Percentiles rank a stretch among this genome's conserved stretches.
These are phyloP conservation scores for Oscheius sp. DNA, from an alignment of 2,888 invertebrate genomes.

Conservation along the genomic window DNA sequence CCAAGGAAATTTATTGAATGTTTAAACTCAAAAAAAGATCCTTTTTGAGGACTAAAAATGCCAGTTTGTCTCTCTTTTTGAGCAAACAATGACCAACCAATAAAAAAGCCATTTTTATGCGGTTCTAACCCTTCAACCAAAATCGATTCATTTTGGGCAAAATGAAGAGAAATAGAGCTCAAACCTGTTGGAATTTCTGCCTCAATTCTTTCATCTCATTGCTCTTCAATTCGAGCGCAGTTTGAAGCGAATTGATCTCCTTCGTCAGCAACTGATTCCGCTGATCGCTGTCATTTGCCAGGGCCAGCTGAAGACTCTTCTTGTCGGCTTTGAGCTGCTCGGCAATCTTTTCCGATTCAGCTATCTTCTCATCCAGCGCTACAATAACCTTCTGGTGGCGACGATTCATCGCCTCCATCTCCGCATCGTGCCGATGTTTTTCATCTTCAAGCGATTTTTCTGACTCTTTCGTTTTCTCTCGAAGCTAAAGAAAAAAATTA, in stretches of 20 bases:
- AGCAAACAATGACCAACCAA: neutral
- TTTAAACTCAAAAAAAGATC: too few species aligned
- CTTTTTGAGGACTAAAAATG: too few species aligned
- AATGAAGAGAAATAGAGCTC: neutral
- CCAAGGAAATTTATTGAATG: too few species aligned
- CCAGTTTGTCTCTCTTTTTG: too few species aligned
- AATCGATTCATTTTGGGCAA: neutral
- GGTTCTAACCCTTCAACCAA: too few species aligned
- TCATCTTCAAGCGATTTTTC: slow-evolving; percentile 46
- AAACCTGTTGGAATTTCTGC: slow-evolving; percentile 49
- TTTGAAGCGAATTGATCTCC: slow-evolving; percentile 59
- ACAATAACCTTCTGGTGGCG: slow-evolving; percentile 48
- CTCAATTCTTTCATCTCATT: slow-evolving; percentile 61
- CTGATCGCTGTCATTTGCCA: slow-evolving; percentile 54
- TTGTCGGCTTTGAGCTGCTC: slow-evolving; percentile 48
- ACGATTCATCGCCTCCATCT: slow-evolving; percentile 42
- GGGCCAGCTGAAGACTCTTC: slow-evolving; percentile 46
- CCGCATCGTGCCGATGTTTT: slow-evolving; percentile 40
- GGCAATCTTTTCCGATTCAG: slow-evolving; percentile 44
- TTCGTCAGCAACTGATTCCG: slow-evolving; percentile 54
- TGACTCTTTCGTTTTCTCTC: slow-evolving; percentile 41
- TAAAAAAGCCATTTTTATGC: too few species aligned
- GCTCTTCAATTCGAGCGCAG: slow-evolving; percentile 58
- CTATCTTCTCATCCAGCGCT: slow-evolving; percentile 47
- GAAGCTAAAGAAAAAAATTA: slow-evolving; percentile 24